Conservation (phyloP, 2,797 vertebrate species). For the Saxicola maurus region DNA sequence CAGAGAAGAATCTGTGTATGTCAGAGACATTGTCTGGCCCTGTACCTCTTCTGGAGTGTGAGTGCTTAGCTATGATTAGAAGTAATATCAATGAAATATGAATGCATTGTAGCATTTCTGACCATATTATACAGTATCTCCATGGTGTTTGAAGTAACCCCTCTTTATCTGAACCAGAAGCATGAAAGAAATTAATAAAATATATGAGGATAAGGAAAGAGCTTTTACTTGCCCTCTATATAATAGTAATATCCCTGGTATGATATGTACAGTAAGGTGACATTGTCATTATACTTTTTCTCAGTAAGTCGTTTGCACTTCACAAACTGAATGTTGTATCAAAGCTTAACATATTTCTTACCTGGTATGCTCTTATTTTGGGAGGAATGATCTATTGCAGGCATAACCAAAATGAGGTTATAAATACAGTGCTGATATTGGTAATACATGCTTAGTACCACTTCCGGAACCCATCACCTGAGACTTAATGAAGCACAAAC, state of each 20-base stretch:
- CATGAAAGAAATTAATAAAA: constrained; percentile 41
- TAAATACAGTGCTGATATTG: not conserved
- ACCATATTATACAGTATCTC: constrained; percentile 4
- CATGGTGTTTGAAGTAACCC: constrained; percentile 18
- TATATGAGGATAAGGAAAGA: constrained; percentile 4
- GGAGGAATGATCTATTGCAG: not conserved
- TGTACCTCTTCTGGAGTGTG: not conserved
- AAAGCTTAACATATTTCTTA: constrained; percentile 1
- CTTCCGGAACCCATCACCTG: not conserved
- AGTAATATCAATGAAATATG: constrained; percentile 13
- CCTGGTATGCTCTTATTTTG: not conserved
- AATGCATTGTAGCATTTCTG: not conserved
- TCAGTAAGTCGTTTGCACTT: constrained; percentile 8
- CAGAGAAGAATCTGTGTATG: not conserved
- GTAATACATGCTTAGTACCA: not conserved
- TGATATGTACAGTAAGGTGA: not conserved
- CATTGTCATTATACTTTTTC: constrained; percentile 7
- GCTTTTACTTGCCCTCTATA: not conserved
- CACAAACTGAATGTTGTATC: not conserved
- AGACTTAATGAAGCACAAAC: not conserved
- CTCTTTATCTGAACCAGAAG: constrained; percentile 17
- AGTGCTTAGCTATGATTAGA: constrained; percentile 40
- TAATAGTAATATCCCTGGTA: not conserved
- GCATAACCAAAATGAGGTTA: not conserved
- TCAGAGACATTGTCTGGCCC: constrained; percentile 6